These are phyloP conservation scores for Micrasema longulum DNA, from an alignment of 1,140 invertebrate species.

Conservation along the genomic window DNA sequence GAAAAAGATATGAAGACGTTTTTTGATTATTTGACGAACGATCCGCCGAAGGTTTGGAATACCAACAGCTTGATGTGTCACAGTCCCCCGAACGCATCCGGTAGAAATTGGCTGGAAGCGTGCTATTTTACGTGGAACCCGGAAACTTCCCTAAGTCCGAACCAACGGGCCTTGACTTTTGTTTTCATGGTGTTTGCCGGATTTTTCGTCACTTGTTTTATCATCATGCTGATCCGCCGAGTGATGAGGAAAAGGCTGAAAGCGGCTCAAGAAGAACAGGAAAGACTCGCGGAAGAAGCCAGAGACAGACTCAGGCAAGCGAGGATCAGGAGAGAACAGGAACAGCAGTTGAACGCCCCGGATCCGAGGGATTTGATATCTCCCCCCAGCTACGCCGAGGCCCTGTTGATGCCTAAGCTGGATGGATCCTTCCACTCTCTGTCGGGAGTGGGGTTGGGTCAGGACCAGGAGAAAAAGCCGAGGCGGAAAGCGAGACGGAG, in stretches of 20 bases:
- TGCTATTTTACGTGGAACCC: constrained; percentile 73
- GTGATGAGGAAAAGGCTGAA: constrained; percentile 69
- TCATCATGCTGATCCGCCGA: constrained; percentile 67
- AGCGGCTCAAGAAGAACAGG: constrained; percentile 69
- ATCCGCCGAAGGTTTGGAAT: constrained; percentile 70
- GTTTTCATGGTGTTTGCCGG: constrained; percentile 69
- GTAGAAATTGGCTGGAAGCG: constrained; percentile 74
- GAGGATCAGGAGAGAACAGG: constrained; percentile 69
- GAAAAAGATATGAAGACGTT: constrained; percentile 69
- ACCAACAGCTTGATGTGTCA: constrained; percentile 68
- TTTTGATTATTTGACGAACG: constrained; percentile 70
- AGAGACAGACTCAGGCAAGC: constrained; percentile 67
- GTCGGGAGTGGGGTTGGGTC: constrained; percentile 63
- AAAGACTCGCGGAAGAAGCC: constrained; percentile 71
- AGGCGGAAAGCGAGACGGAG: constrained; percentile 64
- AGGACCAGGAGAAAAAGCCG: constrained; percentile 60
- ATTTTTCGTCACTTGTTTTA: constrained; percentile 64
- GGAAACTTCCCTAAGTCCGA: constrained; percentile 59
- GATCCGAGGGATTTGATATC: constrained; percentile 74
- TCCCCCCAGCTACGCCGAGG: constrained; percentile 80
- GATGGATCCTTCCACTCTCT: constrained; percentile 71
- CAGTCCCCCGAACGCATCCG: constrained; percentile 71
- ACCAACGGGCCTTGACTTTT: constrained; percentile 72
- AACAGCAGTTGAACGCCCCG: constrained; percentile 69
- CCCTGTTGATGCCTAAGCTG: constrained; percentile 75